Percentiles rank a stretch among this genome's conserved stretches.
Conservation (phyloP, 2,113 vertebrate genomes). For the Callipepla californica region DNA sequence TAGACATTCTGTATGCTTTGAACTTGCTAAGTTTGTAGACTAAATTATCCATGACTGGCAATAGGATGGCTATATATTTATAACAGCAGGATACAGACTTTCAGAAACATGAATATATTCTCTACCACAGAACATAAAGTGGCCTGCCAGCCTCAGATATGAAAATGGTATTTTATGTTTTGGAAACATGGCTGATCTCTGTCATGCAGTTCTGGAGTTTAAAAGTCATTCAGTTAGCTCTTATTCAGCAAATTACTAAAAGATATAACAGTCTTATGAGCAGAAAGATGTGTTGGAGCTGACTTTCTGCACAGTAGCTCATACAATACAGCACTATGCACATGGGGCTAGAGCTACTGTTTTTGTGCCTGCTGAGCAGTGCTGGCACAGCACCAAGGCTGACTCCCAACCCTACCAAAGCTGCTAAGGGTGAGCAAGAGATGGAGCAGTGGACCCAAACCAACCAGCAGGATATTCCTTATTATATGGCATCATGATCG, state of each 20-base stretch:
- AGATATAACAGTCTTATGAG: conserved; percentile 33
- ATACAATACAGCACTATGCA: not conserved
- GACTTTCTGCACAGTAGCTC: not conserved
- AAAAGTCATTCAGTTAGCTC: conserved; percentile 58
- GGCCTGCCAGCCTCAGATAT: conserved; percentile 6
- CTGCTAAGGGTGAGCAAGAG: not conserved
- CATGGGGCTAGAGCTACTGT: not conserved
- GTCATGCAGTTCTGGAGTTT: not conserved
- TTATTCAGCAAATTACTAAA: conserved; percentile 35
- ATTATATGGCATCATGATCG: not conserved
- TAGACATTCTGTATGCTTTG: not conserved
- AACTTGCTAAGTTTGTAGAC: not conserved
- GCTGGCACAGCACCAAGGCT: not conserved
- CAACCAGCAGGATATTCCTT: not conserved
- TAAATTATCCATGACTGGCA: not conserved
- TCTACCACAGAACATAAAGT: conserved; percentile 15
- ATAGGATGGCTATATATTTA: not conserved
- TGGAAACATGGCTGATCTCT: not conserved
- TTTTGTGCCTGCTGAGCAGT: not conserved
- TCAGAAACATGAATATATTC: not conserved
- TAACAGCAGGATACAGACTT: not conserved
- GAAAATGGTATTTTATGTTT: conserved; percentile 26
- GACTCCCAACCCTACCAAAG: not conserved
- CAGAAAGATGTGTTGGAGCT: not conserved
- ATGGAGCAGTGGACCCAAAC: not conserved